Evolutionary conservation across 1,140 invertebrate species (phyloP), one percentile per base, ranked within the genome.

Genomic region (Ylistrum balloti): DNA sequence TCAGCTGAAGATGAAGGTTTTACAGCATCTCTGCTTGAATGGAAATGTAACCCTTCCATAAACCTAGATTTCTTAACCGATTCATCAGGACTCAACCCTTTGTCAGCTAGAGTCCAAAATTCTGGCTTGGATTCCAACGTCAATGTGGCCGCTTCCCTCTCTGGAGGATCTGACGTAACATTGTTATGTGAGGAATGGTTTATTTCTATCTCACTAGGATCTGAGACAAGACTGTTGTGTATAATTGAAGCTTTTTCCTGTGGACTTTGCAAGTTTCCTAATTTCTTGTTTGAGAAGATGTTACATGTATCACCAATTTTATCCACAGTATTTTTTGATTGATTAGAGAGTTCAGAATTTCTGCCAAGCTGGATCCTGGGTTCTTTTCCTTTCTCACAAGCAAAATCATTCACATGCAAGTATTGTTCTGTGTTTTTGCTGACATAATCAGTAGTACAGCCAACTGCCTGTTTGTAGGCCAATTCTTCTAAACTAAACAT

Each of bases 401-500:
- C 13, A 7, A 13, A 38, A 38, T 13, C 35, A 38, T 7, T 38
- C 35, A 38, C 35, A 38, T 38, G 35, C 35, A 38, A 38, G 35
- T 38, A 7, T 38, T 38, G 5, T 38, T 38, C 35, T 38, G 35
- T 13, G 13, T 38, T 38, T 38, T 38, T 38, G 35, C 35, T 38
- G 5, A 38, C 35, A 38, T 38, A 13, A 38, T 38, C 13, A 38
- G 35, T 13, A 74, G 56, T 28, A 74, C 17, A 7, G 5, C 17
- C 17, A 17, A 74, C 28, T 28, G 56, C 56, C 28, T 74, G 56
- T 17, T 28, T 74, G 56, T 74, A 74, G 7, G 56, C 56, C 17
- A 74, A 11, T 74, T 74, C 56, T 74, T 74, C 56, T n/a, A 74
- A 74, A 28, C 56, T 74, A 74, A 22, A 74, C 56, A 74, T 74